phyloP scores from a whole-genome alignment of 1,140 invertebrate genomes.

The Bacillus rossius region DNA sequence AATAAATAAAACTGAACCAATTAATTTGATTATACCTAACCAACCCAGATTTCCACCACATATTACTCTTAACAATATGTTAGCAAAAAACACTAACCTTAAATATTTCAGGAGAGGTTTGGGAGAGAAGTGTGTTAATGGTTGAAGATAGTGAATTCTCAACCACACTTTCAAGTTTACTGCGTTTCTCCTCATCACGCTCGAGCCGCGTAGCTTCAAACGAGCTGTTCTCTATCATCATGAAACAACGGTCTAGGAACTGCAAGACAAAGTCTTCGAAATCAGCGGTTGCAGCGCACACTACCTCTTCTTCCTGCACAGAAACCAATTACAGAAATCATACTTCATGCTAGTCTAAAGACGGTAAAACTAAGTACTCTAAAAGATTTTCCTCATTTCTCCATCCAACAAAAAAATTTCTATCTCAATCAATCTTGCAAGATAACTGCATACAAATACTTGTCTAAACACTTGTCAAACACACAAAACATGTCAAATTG shows the following conservation, averaged over 20 bases:
- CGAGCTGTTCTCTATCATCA: slow-evolving; percentile 66
- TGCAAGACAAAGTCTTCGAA: slow-evolving; percentile 87
- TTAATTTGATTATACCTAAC: no score
- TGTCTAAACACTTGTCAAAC: no score
- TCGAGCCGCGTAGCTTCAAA: slow-evolving; percentile 60
- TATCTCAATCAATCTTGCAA: no score
- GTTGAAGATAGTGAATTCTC: slow-evolving; percentile 65
- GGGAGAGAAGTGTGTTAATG: slow-evolving; percentile 54
- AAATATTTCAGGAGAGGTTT: slow-evolving; percentile 56
- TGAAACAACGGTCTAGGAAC: slow-evolving; percentile 73
- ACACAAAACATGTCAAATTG: no score
- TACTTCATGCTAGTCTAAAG: no score
- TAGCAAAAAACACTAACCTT: slow-evolving; percentile 34
- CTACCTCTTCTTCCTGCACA: slow-evolving; percentile 58
- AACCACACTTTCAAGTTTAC: slow-evolving; percentile 61
- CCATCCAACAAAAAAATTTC: no score
- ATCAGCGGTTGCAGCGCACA: slow-evolving; percentile 73
- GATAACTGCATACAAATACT: no score
- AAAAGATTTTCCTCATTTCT: no score
- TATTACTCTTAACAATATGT: neutral
- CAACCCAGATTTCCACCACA: no score
- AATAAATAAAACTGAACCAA: no score
- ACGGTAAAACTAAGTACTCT: no score
- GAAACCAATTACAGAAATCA: neutral
- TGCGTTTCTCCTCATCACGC: slow-evolving; percentile 53